Evolutionary conservation across 2,113 vertebrate genomes (phyloP).

Genomic region (Callaeas wilsoni): DNA sequence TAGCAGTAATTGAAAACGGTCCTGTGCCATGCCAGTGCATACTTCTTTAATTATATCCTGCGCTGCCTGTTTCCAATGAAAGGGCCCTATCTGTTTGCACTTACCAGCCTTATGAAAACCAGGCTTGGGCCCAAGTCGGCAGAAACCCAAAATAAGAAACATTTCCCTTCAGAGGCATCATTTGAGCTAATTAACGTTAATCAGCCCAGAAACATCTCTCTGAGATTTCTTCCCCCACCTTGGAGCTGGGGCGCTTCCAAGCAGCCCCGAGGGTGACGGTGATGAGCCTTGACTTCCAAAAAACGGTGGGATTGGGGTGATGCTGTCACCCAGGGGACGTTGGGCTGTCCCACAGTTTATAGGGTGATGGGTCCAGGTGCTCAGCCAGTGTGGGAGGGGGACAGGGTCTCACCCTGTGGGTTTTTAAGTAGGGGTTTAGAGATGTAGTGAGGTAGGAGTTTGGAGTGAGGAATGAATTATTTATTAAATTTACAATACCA

Average conservation of each 20-base stretch:
- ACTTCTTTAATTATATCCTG: slow-evolving; percentile 72
- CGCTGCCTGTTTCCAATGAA: slow-evolving; percentile 73
- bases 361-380: neutral
- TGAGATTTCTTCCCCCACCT: slow-evolving; percentile 43
- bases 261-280: neutral
- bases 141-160: slow-evolving; percentile 67
- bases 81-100: slow-evolving; percentile 70
- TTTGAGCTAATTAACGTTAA: slow-evolving; percentile 74
- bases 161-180: slow-evolving; percentile 70
- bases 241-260: neutral
- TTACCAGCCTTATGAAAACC: slow-evolving; percentile 75
- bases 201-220: slow-evolving; percentile 62
- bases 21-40: slow-evolving; percentile 66
- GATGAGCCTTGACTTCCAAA: neutral
- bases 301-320: neutral
- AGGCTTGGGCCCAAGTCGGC: slow-evolving; percentile 69
- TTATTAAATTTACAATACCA: too few species aligned
- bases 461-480: too few species aligned
- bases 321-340: accelerated
- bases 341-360: neutral
- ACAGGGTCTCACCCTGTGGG: neutral
- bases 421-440: too few species aligned
- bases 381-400: too few species aligned
- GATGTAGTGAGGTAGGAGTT: too few species aligned
- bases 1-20: slow-evolving; percentile 73